These are phyloP conservation scores for Erythrocebus patas DNA, from an alignment of 2,113 vertebrate genomes.

Conservation along the genomic window DNA sequence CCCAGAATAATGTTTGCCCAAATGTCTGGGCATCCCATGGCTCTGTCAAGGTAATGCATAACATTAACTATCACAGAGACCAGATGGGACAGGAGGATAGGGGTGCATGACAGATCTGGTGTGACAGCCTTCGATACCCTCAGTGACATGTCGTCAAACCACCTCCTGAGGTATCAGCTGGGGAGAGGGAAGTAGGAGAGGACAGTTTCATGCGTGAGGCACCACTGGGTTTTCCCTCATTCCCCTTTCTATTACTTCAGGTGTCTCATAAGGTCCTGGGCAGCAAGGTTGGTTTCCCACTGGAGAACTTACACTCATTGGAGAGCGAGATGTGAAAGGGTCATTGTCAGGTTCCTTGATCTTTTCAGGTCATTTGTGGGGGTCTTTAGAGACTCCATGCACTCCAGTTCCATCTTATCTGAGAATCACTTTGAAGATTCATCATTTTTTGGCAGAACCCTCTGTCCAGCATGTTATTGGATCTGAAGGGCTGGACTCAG, in stretches of 20 bases:
- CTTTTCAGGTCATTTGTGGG: not conserved
- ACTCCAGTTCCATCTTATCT: not conserved
- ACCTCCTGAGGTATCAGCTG: not conserved
- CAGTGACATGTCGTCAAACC: not conserved
- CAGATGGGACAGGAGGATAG: not conserved
- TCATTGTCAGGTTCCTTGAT: not conserved
- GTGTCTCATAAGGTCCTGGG: not conserved
- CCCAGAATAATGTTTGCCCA: not conserved
- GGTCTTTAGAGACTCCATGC: not conserved
- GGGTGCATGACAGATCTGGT: fast-evolving
- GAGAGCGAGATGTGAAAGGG: not conserved
- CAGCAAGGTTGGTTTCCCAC: not conserved
- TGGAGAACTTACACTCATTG: not conserved
- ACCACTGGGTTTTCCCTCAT: not conserved
- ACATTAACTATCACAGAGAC: not conserved
- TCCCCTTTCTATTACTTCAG: not conserved
- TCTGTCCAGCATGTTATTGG: too few species aligned
- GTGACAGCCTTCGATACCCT: not conserved
- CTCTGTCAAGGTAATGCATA: not conserved
- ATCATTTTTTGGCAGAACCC: not conserved
- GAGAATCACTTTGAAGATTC: not conserved
- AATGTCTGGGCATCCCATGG: not conserved
- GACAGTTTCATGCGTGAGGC: not conserved
- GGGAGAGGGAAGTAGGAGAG: not conserved
- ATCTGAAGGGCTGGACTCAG: not conserved